A percentile compares a stretch with the other conserved stretches of the same genome.
These are phyloP conservation scores for Synchiropus splendidus DNA, from an alignment of 2,113 vertebrate genomes.

Conservation along the genomic window DNA sequence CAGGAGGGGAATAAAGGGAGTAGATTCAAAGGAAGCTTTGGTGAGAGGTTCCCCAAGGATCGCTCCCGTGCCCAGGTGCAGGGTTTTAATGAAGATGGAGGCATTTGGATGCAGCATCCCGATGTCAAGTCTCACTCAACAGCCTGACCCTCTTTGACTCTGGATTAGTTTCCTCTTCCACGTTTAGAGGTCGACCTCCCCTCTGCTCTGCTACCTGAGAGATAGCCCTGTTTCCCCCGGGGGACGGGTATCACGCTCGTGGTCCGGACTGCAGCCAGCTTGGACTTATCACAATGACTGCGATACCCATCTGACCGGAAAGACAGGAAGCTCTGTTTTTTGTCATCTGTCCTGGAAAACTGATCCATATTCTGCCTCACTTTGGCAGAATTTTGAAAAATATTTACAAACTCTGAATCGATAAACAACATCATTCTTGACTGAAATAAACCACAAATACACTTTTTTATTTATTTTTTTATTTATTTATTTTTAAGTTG, in stretches of 20 bases:
- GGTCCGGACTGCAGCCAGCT: slow-evolving; percentile 42
- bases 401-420: no score
- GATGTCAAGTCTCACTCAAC: slow-evolving; percentile 67
- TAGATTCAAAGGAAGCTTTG: slow-evolving; percentile 43
- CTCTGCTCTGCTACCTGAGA: slow-evolving; percentile 36
- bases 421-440: no score
- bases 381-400: no score
- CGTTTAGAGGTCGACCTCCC: slow-evolving; percentile 45
- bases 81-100: slow-evolving; percentile 58
- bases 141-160: slow-evolving; percentile 58
- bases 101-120: slow-evolving; percentile 29
- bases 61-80: slow-evolving; percentile 58
- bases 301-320: slow-evolving; percentile 34
- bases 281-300: slow-evolving; percentile 36
- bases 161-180: slow-evolving; percentile 67
- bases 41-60: slow-evolving; percentile 42
- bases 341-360: slow-evolving; percentile 16
- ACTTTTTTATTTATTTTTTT: neutral
- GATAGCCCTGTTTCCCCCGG: slow-evolving; percentile 47
- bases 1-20: slow-evolving; percentile 39
- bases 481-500: neutral
- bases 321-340: slow-evolving; percentile 25
- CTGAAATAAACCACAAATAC: no score
- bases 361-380: no score
- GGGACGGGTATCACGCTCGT: slow-evolving; percentile 35